Evolutionary conservation across 23 tunicate genomes (phyloP).

Genomic region (Ascidia mentula): DNA sequence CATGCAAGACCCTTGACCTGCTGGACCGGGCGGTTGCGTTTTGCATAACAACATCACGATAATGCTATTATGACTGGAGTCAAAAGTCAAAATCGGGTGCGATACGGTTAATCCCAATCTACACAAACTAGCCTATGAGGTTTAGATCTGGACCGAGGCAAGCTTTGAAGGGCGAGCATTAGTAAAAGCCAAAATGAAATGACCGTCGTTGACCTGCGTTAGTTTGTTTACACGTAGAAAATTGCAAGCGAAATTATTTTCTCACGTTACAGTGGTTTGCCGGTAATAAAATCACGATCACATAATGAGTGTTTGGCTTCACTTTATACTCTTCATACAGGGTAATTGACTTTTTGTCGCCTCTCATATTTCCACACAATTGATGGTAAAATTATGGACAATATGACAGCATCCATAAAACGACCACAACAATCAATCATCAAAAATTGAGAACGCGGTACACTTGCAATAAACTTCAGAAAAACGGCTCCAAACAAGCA

Average conservation of each 20-base stretch:
- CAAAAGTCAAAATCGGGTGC: neutral
- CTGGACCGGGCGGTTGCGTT: neutral
- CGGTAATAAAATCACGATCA: neutral
- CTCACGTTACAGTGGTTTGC: neutral
- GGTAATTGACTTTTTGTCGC: too few relatives aligned
- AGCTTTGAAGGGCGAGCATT: too few relatives aligned
- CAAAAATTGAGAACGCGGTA: too few relatives aligned
- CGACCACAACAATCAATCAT: too few relatives aligned
- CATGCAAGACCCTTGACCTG: neutral
- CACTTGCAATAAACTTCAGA: too few relatives aligned
- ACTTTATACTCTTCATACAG: too few relatives aligned
- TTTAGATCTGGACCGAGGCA: too few relatives aligned
- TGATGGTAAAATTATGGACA: too few relatives aligned
- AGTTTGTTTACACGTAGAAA: neutral
- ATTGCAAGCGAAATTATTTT: neutral
- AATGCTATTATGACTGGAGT: neutral
- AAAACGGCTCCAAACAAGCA: too few relatives aligned
- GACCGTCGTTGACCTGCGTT: neutral
- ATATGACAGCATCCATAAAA: too few relatives aligned
- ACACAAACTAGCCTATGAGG: neutral
- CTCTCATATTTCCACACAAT: too few relatives aligned
- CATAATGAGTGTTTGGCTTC: too few relatives aligned
- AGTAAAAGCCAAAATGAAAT: neutral
- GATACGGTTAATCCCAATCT: slow-evolving; percentile 12
- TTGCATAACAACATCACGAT: neutral